Evolutionary conservation across 2,888 invertebrate genomes (phyloP).

Genomic region (Andricus quercusramuli): DNA sequence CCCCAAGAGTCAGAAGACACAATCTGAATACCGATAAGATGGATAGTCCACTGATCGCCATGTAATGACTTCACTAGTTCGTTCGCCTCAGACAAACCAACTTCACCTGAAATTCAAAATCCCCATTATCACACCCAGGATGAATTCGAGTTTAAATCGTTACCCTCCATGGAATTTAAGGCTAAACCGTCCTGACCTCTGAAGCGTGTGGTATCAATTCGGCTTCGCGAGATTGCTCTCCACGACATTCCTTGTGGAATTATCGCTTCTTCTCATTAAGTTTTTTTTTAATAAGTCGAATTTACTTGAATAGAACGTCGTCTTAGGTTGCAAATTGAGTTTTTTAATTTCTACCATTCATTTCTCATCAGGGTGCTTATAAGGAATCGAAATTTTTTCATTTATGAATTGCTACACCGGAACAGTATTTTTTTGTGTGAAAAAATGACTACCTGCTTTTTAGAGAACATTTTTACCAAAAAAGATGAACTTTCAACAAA

Average conservation of each 20-base stretch:
- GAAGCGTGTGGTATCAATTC: constrained; percentile 45
- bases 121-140: constrained; percentile 62
- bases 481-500: no score
- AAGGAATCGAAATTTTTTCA: no score
- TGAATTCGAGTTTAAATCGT: constrained; percentile 60
- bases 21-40: constrained; percentile 74
- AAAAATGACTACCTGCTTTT: no score
- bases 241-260: constrained; percentile 2
- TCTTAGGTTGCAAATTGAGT: neutral
- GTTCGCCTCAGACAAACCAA: constrained; percentile 36
- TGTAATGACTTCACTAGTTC: constrained; percentile 68
- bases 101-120: constrained; percentile 37
- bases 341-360: neutral
- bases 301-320: neutral
- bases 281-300: neutral
- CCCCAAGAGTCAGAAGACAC: constrained; percentile 57
- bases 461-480: no score
- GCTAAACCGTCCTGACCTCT: constrained; percentile 34
- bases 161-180: constrained; percentile 57
- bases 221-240: constrained; percentile 19
- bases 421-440: no score
- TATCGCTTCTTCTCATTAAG: neutral
- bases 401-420: no score
- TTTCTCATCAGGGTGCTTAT: neutral
- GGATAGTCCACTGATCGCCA: constrained; percentile 71